phyloP scores from a whole-genome alignment of 2,113 vertebrate species.

The Nannobrachium achirus region DNA sequence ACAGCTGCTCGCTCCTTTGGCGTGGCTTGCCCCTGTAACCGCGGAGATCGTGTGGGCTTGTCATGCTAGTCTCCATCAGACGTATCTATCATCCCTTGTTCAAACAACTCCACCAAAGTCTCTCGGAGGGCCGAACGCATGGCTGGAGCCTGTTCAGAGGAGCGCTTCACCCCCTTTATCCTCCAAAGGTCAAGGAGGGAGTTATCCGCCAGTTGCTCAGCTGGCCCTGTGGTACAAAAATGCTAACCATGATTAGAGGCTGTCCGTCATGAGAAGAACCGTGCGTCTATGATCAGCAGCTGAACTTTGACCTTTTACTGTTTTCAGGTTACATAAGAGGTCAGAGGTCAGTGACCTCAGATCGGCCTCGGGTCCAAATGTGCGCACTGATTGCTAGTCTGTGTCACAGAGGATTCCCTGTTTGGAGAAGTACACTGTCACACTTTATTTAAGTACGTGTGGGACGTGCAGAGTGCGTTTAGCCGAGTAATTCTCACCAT shows the following conservation, averaged over 20 bases:
- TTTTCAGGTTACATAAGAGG: conserved; percentile 7
- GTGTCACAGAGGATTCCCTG: not conserved
- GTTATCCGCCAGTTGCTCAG: not conserved
- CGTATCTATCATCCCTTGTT: conserved; percentile 27
- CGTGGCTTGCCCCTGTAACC: conserved; percentile 34
- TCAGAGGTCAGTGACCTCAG: conserved; percentile 18
- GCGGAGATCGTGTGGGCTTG: conserved; percentile 33
- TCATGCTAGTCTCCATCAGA: conserved; percentile 38
- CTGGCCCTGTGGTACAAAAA: conserved; percentile 5
- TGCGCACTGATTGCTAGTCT: conserved; percentile 18
- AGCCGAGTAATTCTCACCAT: conserved; percentile 83
- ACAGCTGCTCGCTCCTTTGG: conserved; percentile 32
- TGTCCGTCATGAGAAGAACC: not conserved
- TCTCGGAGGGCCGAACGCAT: conserved; percentile 18
- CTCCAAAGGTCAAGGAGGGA: not conserved
- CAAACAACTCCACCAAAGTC: conserved; percentile 33
- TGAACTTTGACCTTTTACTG: conserved; percentile 22
- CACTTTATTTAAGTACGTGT: no score
- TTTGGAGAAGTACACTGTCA: no score
- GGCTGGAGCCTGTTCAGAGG: conserved; percentile 7
- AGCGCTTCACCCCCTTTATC: not conserved
- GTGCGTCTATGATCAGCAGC: conserved; percentile 5
- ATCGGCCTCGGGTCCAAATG: conserved; percentile 8
- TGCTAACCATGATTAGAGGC: not conserved
- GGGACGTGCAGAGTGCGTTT: conserved; percentile 14